Conservation (phyloP, 1,140 invertebrate species). For the Diachasma alloeum region DNA sequence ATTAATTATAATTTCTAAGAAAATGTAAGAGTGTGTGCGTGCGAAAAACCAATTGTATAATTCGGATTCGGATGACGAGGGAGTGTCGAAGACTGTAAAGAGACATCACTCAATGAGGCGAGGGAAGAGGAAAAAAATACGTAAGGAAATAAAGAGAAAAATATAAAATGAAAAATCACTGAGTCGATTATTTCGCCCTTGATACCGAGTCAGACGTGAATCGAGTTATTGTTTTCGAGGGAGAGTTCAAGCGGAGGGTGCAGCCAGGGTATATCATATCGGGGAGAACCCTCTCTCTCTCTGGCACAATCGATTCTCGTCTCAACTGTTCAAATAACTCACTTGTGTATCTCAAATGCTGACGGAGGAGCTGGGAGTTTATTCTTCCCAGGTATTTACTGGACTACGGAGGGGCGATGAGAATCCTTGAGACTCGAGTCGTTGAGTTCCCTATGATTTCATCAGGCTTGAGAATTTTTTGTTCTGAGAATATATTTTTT, state of each 20-base stretch:
- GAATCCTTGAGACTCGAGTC: too few relatives aligned
- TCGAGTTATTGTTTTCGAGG: neutral
- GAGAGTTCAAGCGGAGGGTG: too few relatives aligned
- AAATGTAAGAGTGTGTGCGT: conserved; percentile 11
- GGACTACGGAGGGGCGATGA: too few relatives aligned
- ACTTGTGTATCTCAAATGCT: neutral
- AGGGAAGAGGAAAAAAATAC: neutral
- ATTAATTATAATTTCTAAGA: neutral
- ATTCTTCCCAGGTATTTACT: neutral
- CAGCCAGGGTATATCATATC: too few relatives aligned
- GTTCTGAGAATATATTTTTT: too few relatives aligned
- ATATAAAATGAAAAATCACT: neutral
- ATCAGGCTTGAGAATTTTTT: too few relatives aligned
- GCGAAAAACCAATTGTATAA: neutral
- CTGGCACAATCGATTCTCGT: neutral
- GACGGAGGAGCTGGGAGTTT: neutral
- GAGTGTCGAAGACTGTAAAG: neutral
- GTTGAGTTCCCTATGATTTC: too few relatives aligned
- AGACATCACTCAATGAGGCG: neutral
- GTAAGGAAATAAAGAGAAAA: conserved; percentile 10
- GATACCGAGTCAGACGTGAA: neutral
- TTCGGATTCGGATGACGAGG: conserved; percentile 10
- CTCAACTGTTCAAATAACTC: neutral
- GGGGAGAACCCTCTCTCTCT: too few relatives aligned
- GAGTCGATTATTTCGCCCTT: neutral